Conservation (phyloP, 2,888 invertebrate species). For the Athalia cordata region DNA sequence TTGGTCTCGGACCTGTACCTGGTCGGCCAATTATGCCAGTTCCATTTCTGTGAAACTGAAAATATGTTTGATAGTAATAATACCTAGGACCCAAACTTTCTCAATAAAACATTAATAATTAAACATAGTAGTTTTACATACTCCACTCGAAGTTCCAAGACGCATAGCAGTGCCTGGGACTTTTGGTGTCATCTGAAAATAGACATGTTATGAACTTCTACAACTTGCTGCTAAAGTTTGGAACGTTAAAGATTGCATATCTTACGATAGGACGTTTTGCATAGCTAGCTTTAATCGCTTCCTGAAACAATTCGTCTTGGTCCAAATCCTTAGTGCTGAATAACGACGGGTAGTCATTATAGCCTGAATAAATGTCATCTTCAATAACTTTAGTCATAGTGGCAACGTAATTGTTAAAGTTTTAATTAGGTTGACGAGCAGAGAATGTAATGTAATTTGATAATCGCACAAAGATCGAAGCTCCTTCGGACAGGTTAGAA, state of each 20-base stretch:
- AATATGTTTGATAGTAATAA: constrained; percentile 18
- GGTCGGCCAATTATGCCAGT: constrained; percentile 69
- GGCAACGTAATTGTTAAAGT: neutral
- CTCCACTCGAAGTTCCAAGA: constrained; percentile 77
- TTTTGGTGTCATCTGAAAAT: constrained; percentile 72
- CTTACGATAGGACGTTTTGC: constrained; percentile 82
- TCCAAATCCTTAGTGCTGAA: constrained; percentile 81
- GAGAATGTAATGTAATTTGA: neutral
- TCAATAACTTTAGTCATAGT: constrained; percentile 62
- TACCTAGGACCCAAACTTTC: neutral
- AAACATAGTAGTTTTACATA: constrained; percentile 63
- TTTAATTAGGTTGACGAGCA: neutral
- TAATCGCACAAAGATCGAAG: too few species aligned
- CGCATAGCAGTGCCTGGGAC: constrained; percentile 75
- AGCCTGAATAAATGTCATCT: constrained; percentile 82
- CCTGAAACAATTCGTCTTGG: constrained; percentile 85
- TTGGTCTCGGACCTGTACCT: constrained; percentile 81
- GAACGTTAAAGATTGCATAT: constrained; percentile 66
- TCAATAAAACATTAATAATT: constrained; percentile 15
- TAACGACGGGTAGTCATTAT: constrained; percentile 81
- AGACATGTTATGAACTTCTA: neutral
- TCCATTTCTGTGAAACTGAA: constrained; percentile 72
- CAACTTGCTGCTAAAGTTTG: neutral
- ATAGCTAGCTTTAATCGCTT: constrained; percentile 85
- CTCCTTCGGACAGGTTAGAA: too few species aligned